These are phyloP conservation scores for Acrobasis consociella DNA, from an alignment of 2,888 invertebrate genomes.

Conservation along the genomic window DNA sequence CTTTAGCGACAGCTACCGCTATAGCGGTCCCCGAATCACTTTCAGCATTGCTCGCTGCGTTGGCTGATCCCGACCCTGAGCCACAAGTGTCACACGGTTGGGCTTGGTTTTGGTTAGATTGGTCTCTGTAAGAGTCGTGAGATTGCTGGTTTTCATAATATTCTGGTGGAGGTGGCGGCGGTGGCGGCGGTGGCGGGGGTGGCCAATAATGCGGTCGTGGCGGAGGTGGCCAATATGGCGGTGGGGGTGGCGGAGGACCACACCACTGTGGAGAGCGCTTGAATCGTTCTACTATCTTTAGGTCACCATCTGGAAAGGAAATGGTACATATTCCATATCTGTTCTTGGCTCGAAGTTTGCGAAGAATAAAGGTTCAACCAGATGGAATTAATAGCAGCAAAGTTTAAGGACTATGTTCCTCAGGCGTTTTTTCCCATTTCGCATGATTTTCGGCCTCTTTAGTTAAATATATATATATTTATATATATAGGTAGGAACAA, in stretches of 20 bases:
- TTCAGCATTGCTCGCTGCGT: conserved; percentile 54
- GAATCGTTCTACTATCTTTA: conserved; percentile 43
- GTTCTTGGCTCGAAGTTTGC: too few relatives aligned
- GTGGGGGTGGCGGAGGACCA: conserved; percentile 44
- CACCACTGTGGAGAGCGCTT: conserved; percentile 56
- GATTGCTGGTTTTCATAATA: conserved; percentile 35
- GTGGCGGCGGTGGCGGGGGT: conserved; percentile 42
- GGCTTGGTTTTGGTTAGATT: conserved; percentile 3
- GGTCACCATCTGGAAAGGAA: conserved; percentile 45
- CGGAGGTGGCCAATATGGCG: conserved; percentile 41
- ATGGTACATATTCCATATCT: neutral
- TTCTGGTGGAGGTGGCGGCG: conserved; percentile 36
- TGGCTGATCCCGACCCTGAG: conserved; percentile 19
- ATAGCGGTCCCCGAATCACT: conserved; percentile 54
- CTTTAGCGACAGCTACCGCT: conserved; percentile 55
- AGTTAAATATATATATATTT: too few relatives aligned
- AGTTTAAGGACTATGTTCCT: too few relatives aligned
- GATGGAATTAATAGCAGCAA: too few relatives aligned
- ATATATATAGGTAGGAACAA: too few relatives aligned
- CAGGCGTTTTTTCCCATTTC: too few relatives aligned
- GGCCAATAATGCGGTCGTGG: conserved; percentile 33
- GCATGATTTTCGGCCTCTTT: too few relatives aligned
- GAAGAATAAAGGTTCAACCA: too few relatives aligned
- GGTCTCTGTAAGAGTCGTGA: conserved; percentile 24
- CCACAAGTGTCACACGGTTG: conserved; percentile 38